A percentile compares a stretch with the other conserved stretches of the same genome.
Evolutionary conservation across 2,797 vertebrate species (phyloP).

Genomic region (Columba guinea): DNA sequence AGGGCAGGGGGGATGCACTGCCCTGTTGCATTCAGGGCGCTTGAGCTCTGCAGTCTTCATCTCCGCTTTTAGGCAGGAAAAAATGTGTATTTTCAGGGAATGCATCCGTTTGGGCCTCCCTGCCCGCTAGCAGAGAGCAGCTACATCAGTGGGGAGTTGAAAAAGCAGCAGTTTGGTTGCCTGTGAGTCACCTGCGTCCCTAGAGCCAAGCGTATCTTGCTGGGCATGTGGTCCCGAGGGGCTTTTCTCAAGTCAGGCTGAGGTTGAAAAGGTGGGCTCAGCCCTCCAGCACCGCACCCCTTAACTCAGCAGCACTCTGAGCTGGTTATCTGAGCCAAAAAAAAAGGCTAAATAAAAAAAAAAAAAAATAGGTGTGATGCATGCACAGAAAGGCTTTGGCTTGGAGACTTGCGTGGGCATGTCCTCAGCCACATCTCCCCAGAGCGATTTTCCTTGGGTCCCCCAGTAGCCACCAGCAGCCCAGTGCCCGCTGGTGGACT

Average conservation of each 20-base stretch:
- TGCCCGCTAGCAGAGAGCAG: background rate
- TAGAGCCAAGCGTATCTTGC: background rate
- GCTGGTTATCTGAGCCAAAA: accelerated
- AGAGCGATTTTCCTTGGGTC: background rate
- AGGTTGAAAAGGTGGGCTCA: background rate
- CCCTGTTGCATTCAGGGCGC: background rate
- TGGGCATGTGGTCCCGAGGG: background rate
- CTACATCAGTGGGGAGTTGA: background rate
- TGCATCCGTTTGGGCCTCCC: background rate
- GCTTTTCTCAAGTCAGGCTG: background rate
- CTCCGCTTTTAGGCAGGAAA: background rate
- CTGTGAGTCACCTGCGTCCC: background rate
- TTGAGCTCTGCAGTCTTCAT: background rate
- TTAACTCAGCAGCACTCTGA: background rate
- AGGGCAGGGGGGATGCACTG: accelerated
- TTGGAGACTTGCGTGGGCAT: accelerated
- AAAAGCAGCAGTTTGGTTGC: background rate
- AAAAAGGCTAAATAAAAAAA: background rate
- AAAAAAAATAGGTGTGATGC: background rate
- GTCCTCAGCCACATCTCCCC: background rate
- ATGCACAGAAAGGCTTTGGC: background rate
- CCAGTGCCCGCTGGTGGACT: accelerated
- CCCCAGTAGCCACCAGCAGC: background rate
- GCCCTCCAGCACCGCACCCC: background rate
- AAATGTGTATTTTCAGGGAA: accelerated